phyloP scores from a whole-genome alignment of 2,797 vertebrate genomes.

The Momotus momota region DNA sequence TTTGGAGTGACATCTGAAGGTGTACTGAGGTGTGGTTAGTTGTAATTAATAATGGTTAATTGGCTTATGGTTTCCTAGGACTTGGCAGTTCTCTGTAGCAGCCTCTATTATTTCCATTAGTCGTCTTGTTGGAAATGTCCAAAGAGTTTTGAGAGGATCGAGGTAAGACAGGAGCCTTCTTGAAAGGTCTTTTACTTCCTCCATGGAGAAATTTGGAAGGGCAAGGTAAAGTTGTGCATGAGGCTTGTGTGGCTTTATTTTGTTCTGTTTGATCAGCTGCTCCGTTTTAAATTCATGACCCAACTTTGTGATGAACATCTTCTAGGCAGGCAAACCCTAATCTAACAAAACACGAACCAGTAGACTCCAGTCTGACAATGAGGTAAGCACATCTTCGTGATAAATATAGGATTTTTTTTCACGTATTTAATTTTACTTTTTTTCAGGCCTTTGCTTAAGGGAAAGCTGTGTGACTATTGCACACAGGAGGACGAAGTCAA shows the following conservation, averaged over 20 bases:
- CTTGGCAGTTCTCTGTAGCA: background rate
- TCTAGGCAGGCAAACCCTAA: background rate
- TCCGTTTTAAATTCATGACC: background rate
- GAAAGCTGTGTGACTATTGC: background rate
- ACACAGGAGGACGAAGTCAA: background rate
- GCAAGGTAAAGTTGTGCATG: background rate
- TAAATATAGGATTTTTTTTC: background rate
- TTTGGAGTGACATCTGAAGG: background rate
- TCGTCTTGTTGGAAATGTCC: background rate
- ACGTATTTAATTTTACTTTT: background rate
- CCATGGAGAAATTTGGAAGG: background rate
- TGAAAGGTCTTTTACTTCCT: background rate
- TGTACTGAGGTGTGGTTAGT: background rate
- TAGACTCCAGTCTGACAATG: background rate
- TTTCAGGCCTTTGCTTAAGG: background rate
- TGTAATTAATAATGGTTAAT: constrained; percentile 37
- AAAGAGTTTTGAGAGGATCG: background rate
- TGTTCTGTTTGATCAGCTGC: background rate
- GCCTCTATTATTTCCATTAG: background rate
- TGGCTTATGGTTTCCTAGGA: background rate
- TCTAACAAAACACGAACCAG: background rate
- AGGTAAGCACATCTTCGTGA: background rate
- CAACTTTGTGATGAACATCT: background rate
- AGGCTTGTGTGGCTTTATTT: background rate
- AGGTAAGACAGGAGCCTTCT: background rate